These are phyloP conservation scores for Vespertilio murinus DNA, from an alignment of 2,797 vertebrate species.

Conservation along the genomic window DNA sequence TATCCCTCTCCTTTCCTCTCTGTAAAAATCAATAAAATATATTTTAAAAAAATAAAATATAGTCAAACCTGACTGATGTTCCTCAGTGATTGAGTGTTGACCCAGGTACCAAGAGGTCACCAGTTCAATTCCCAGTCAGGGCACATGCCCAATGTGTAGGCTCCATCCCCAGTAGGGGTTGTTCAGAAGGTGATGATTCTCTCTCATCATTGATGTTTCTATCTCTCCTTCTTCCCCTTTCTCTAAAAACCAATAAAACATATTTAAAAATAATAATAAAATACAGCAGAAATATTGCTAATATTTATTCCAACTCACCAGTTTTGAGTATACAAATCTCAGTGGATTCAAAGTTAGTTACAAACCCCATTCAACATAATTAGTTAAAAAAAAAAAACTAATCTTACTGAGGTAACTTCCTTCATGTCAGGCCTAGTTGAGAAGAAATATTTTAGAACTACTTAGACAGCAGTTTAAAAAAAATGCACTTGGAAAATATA, in stretches of 20 bases:
- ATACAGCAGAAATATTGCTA: neutral
- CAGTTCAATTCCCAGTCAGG: too few relatives aligned
- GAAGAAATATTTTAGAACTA: neutral
- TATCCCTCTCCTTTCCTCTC: too few relatives aligned
- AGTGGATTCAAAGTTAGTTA: constrained; percentile 3
- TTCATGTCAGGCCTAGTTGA: neutral
- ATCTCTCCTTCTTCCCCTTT: neutral
- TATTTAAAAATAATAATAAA: neutral
- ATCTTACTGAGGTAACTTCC: neutral
- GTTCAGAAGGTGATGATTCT: too few relatives aligned
- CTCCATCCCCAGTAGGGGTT: too few relatives aligned
- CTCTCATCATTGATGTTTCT: neutral
- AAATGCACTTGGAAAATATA: constrained; percentile 20
- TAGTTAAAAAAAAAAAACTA: neutral
- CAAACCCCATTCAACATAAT: neutral
- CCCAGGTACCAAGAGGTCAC: too few relatives aligned
- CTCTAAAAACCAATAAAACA: neutral
- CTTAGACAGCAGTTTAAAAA: neutral
- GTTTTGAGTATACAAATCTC: neutral
- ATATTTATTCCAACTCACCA: neutral
- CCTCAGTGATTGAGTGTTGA: neutral
- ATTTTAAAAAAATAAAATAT: too few relatives aligned
- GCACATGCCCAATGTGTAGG: too few relatives aligned
- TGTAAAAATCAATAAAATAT: too few relatives aligned
- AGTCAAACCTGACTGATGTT: neutral